Evolutionary conservation across 1,140 invertebrate genomes (phyloP).

Genomic region (Acromyrmex echinatior): DNA sequence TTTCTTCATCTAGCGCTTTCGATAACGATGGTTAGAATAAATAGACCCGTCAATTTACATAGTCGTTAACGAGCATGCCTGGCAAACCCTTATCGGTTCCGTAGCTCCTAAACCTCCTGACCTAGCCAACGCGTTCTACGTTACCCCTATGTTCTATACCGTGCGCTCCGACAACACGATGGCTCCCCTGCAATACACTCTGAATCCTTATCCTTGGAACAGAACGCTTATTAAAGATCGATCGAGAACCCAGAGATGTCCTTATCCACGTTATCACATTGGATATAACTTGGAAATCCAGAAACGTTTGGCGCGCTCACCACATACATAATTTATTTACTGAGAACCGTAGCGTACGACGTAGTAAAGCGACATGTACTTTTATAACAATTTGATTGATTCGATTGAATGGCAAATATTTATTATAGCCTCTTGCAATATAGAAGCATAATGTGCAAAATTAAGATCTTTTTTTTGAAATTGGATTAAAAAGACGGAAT

Average conservation of each 20-base stretch:
- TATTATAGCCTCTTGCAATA: background rate
- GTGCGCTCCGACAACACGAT: constrained; percentile 53
- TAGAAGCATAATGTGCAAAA: background rate
- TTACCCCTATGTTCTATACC: constrained; percentile 60
- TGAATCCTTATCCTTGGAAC: constrained; percentile 69
- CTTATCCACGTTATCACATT: constrained; percentile 73
- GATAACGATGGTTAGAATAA: constrained; percentile 82
- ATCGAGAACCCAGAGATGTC: constrained; percentile 71
- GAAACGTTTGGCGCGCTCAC: constrained; percentile 55
- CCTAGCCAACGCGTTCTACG: constrained; percentile 78
- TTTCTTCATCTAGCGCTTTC: constrained; percentile 78
- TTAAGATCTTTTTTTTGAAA: background rate
- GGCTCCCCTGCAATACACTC: constrained; percentile 58
- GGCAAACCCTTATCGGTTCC: constrained; percentile 81
- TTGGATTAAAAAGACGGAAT: background rate
- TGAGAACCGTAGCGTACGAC: background rate
- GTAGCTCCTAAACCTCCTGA: constrained; percentile 79
- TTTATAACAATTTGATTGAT: constrained; percentile 25
- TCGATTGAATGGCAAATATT: constrained; percentile 43
- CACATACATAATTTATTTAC: constrained; percentile 47
- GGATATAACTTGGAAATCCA: constrained; percentile 65
- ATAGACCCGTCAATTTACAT: constrained; percentile 84
- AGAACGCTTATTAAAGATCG: constrained; percentile 78
- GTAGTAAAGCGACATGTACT: constrained; percentile 29
- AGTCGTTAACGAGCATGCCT: constrained; percentile 81